Evolutionary conservation across 2,113 vertebrate genomes (phyloP).

Genomic region (Gavia stellata): DNA sequence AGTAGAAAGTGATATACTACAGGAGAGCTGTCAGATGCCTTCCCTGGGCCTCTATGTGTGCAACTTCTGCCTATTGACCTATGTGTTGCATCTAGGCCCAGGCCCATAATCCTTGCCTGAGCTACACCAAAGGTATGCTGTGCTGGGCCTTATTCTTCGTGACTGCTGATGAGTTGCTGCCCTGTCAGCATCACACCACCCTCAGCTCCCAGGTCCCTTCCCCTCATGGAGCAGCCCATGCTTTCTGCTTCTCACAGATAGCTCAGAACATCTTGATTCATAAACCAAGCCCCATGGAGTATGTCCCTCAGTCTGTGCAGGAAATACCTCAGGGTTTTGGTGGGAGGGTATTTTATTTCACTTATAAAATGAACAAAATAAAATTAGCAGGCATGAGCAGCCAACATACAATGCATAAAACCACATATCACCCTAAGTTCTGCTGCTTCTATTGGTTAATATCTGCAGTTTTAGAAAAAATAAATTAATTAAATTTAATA

Average conservation of each 20-base stretch:
- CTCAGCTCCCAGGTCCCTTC: not conserved
- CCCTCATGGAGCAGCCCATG: not conserved
- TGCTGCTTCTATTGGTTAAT: not conserved
- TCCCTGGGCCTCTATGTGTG: not conserved
- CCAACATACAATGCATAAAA: not conserved
- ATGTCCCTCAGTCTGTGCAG: not conserved
- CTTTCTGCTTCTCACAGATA: not conserved
- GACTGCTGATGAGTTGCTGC: not conserved
- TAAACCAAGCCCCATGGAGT: not conserved
- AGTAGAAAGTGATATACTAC: not conserved
- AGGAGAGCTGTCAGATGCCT: not conserved
- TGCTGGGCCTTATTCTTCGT: not conserved
- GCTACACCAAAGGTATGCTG: not conserved
- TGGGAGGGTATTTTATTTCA: accelerated
- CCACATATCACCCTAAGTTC: not conserved
- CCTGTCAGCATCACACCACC: not conserved
- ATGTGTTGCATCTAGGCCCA: accelerated
- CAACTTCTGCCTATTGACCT: not conserved
- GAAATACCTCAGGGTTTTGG: not conserved
- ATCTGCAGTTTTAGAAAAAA: not conserved
- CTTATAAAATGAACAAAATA: not conserved
- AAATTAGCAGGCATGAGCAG: not conserved
- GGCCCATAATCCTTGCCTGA: not conserved
- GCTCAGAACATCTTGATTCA: not conserved
- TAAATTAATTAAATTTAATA: not conserved